Percentiles rank a stretch among this genome's conserved stretches.
phyloP scores from a whole-genome alignment of 1,140 invertebrate genomes.

The Philopotamus ludificatus region DNA sequence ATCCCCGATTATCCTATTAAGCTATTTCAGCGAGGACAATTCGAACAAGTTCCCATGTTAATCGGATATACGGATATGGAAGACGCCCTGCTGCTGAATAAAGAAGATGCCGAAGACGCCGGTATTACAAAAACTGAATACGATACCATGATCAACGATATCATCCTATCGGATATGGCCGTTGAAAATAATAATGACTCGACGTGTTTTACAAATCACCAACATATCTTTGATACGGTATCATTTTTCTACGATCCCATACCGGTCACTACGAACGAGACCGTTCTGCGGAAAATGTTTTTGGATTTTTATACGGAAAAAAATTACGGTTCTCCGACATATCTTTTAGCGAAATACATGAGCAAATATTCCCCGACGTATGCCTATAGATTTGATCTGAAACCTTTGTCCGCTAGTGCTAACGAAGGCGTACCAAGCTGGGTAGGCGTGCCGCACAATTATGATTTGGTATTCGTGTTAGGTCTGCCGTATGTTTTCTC shows the following conservation, averaged over 20 bases:
- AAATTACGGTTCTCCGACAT: slow-evolving; percentile 68
- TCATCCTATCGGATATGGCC: slow-evolving; percentile 60
- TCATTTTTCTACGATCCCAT: slow-evolving; percentile 71
- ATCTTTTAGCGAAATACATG: slow-evolving; percentile 63
- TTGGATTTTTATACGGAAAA: slow-evolving; percentile 72
- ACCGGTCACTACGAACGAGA: slow-evolving; percentile 60
- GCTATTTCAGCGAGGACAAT: slow-evolving; percentile 60
- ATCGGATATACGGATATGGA: slow-evolving; percentile 78
- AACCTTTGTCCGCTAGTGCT: slow-evolving; percentile 63
- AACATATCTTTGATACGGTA: slow-evolving; percentile 70
- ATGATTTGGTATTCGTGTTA: slow-evolving; percentile 75
- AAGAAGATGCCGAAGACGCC: slow-evolving; percentile 56
- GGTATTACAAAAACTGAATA: slow-evolving; percentile 59
- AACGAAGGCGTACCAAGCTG: slow-evolving; percentile 67
- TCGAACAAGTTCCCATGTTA: slow-evolving; percentile 67
- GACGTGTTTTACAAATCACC: slow-evolving; percentile 63
- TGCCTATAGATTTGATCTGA: slow-evolving; percentile 74
- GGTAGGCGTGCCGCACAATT: slow-evolving; percentile 75
- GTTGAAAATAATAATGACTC: slow-evolving; percentile 59
- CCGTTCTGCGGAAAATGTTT: slow-evolving; percentile 60
- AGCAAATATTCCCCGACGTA: slow-evolving; percentile 61
- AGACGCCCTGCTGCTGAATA: slow-evolving; percentile 63
- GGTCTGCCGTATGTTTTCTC: slow-evolving; percentile 68
- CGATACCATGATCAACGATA: slow-evolving; percentile 61
- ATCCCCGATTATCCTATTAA: slow-evolving; percentile 63